Evolutionary conservation across 35 echinoderm and acorn worm species (phyloP), one percentile per base, ranked within the genome.

Genomic region (Heliocidaris tuberculata): DNA sequence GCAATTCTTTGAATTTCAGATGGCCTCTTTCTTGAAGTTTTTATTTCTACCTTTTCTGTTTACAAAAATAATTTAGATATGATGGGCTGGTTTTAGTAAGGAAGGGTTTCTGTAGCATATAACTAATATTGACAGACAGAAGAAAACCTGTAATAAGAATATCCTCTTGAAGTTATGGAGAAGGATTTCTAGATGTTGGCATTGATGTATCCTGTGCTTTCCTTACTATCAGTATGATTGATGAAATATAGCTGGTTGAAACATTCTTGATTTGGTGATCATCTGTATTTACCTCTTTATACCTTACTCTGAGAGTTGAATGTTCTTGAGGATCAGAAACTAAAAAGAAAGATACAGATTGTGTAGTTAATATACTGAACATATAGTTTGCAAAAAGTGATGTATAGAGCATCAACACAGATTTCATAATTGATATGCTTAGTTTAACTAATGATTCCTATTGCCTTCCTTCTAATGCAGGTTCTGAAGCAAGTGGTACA

Each of bases 401-500:
- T 78, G 65, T 78, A 78, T 19, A 7, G 1, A 78, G 52, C 9
- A 56, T 15, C 15, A 15, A 56, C 52, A 78, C 65, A 78, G 3
- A 27, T 24, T 78, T 17, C 27, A 27, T 78, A 27, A n/a, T 78
- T 78, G 6, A 78, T 21, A 4, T 78, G 27, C 21, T 78, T 78
- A 78, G 21, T 27, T 2, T 78, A 27, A 27, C 19, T 19, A 12
- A 7, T 70, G 17, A 24, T 70, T 27, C 19, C 65, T 78, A 27
- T 56, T 56, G 10, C 15, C 27, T 19, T n/a, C 27, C 21, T n/a
- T 78, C 19, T 27, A 78, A 9, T 93, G 91, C 91, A 93, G 91
- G 91, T 93, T 50, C 91, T 93, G 91, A 93, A 59, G 48, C 47
- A 52, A 93, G 91, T 48, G 27, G 29, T 10, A 93, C 48, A 27